Evolutionary conservation across 2,113 vertebrate genomes (phyloP).

Genomic region (Thamnophis sirtalis): DNA sequence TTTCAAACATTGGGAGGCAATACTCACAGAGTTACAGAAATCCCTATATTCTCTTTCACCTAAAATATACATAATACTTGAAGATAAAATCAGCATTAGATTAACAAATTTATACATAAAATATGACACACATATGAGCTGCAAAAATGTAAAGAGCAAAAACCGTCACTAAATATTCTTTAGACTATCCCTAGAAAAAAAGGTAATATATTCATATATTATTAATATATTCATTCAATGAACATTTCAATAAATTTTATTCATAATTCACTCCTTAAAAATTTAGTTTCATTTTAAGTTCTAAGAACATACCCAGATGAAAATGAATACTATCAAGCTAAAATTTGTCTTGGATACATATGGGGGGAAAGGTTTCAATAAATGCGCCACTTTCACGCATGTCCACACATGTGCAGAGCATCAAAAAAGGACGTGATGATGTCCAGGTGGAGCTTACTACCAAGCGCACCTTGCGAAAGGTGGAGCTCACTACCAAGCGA

Average conservation of each 20-base stretch:
- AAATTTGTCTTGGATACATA: not conserved
- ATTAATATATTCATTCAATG: too few species aligned
- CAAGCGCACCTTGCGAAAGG: too few species aligned
- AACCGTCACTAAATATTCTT: not conserved
- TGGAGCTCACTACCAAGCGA: too few species aligned
- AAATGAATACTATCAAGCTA: not conserved
- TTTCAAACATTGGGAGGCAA: not conserved
- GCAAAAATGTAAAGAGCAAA: not conserved
- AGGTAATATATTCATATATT: not conserved
- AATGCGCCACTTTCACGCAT: too few species aligned
- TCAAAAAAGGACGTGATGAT: too few species aligned
- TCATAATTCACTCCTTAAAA: not conserved
- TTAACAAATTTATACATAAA: not conserved
- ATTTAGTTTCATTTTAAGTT: not conserved
- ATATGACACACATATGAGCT: not conserved
- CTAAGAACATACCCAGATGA: not conserved
- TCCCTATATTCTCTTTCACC: not conserved
- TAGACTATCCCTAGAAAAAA: not conserved
- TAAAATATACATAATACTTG: constrained; percentile 5
- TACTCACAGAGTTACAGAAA: constrained; percentile 1
- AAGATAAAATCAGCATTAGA: not conserved
- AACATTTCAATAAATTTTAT: not conserved
- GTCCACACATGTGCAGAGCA: too few species aligned
- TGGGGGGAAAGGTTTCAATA: not conserved
- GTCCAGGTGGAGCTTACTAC: too few species aligned